Conservation (phyloP, 1,140 invertebrate species). For the Drosophila tsacasi region DNA sequence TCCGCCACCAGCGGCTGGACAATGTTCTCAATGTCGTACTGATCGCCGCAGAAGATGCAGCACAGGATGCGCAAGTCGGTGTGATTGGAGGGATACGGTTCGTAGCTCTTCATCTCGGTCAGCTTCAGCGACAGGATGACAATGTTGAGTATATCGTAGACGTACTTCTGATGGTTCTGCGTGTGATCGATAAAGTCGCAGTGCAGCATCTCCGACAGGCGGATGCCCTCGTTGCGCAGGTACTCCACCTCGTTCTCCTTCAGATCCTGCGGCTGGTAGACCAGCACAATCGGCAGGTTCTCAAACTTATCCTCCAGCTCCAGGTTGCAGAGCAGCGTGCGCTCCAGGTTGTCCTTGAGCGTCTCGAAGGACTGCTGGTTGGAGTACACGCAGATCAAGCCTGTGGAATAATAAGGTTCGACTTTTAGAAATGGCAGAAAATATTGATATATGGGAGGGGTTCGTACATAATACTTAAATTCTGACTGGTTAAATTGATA, state of each 20-base stretch:
- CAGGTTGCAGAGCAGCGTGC: conserved; percentile 95
- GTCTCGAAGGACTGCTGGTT: conserved; percentile 96
- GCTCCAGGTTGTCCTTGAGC: conserved; percentile 95
- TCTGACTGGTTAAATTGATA: too few species aligned
- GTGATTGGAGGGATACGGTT: conserved; percentile 84
- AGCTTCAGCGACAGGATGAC: conserved; percentile 81
- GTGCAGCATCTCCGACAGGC: conserved; percentile 92
- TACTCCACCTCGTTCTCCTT: conserved; percentile 93
- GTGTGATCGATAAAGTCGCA: conserved; percentile 84
- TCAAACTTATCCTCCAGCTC: conserved; percentile 94
- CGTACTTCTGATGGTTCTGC: conserved; percentile 84
- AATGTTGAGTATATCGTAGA: conserved; percentile 83
- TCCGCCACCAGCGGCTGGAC: conserved; percentile 95
- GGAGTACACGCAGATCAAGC: conserved; percentile 95
- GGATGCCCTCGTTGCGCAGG: conserved; percentile 95
- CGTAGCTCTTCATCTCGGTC: conserved; percentile 81
- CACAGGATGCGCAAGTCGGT: conserved; percentile 92
- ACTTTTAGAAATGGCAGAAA: neutral
- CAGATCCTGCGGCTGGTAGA: conserved; percentile 94
- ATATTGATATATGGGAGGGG: too few species aligned
- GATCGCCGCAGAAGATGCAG: conserved; percentile 99
- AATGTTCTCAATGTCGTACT: conserved; percentile 95
- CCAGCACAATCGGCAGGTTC: conserved; percentile 95
- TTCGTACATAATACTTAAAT: too few species aligned
- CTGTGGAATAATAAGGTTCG: conserved; percentile 84